phyloP scores from a whole-genome alignment of 2,113 vertebrate species.

The Tachysurus vachellii region DNA sequence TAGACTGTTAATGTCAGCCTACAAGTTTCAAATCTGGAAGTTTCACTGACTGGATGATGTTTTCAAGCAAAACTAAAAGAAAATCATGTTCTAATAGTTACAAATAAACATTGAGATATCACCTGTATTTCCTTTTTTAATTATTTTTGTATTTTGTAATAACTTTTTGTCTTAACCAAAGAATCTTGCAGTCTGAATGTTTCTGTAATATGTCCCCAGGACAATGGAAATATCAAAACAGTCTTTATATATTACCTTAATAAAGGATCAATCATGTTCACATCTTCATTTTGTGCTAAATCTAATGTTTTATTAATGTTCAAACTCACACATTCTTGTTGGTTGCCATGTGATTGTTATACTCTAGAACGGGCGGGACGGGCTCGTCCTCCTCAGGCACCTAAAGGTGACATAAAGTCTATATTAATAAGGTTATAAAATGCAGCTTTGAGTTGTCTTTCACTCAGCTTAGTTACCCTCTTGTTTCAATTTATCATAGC shows the following conservation, averaged over 20 bases:
- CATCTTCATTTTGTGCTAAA: not conserved
- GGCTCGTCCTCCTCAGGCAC: constrained; percentile 80
- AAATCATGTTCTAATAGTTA: not conserved
- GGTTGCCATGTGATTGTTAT: constrained; percentile 74
- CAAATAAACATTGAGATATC: not conserved
- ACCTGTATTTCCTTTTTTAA: no score
- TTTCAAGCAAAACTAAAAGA: not conserved
- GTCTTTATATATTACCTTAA: not conserved
- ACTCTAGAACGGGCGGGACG: constrained; percentile 60
- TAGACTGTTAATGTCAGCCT: not conserved
- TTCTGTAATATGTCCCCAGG: not conserved
- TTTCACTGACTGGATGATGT: not conserved
- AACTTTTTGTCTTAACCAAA: not conserved
- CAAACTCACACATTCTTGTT: constrained; percentile 57
- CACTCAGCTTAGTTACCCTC: constrained; percentile 3
- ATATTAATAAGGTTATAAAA: not conserved
- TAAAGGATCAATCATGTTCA: not conserved
- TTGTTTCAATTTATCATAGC: constrained; percentile 1
- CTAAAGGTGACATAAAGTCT: constrained; percentile 61
- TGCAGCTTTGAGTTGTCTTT: not conserved
- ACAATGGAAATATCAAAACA: not conserved
- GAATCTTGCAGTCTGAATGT: not conserved
- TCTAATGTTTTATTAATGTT: not conserved
- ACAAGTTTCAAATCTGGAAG: not conserved
- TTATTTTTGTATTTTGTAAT: not conserved